Base-by-base conservation (phyloP, 1,140 invertebrate species). In the Drosophila parabipectinata region DNA sequence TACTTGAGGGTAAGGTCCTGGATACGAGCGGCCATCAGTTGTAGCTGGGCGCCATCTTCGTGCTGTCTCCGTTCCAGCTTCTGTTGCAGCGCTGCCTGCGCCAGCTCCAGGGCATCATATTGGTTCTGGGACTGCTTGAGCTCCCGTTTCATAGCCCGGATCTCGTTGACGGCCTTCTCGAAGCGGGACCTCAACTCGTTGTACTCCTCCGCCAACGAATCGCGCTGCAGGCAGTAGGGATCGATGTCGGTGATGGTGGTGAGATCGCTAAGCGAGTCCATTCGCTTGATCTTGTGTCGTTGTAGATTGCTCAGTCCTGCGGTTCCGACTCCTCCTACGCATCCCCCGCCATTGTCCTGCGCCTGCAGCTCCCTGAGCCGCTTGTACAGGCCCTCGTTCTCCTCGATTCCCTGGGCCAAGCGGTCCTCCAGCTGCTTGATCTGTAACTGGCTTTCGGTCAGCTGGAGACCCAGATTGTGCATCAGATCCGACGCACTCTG, bases 1-100 rank as follows among this genome's bases (percentile, higher is more conserved):
- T 97, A 92, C 91, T 98, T 98, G 32, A 94, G 94, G 0, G 97
- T 97, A 34, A 98, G 91, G 91, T 98, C 97, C 83, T 97, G 95
- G 41, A 98, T 95, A 26, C 96, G 93, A n/a, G 95, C 95, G 1
- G 95, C 96, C 95, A 97, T 96, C 60, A 97, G 92, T 48, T 95
- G 94, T 18, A 96, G 93, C 90, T 97, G 96, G 0, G 95, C 94
- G 58, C 95, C 93, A 78, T 96, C 95, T 60, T 95, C 94, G 68
- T 95, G 94, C 71, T 95, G 95, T 44, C 94, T 91, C 4, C 95
- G 90, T 64, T 95, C 94, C 68, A 95, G 92, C 82, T 96, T 96
- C 85, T 96, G 95, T 51, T 94, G 94, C 34, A 97, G 92, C 32
- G 95, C 95, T 61, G 96, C 94, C 74, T 96, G 95, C 24, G 95